A percentile compares a stretch with the other conserved stretches of the same genome.
These are phyloP conservation scores for Anguilla japonica DNA, from an alignment of 2,113 vertebrate genomes.

Conservation along the genomic window DNA sequence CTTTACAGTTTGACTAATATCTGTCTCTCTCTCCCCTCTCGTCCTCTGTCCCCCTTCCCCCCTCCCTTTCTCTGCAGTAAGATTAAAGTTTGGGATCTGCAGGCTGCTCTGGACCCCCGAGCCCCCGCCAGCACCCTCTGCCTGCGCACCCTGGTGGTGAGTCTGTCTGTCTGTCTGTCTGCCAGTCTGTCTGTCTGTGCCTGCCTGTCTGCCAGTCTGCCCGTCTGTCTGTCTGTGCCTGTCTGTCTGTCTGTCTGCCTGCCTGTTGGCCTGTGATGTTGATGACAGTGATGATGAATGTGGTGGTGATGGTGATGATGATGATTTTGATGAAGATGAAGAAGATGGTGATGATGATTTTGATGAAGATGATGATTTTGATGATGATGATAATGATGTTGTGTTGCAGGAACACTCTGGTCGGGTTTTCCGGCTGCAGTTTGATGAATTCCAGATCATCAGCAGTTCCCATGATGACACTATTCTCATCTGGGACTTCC, in stretches of 20 bases:
- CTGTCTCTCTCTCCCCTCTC: neutral
- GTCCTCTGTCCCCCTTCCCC: neutral
- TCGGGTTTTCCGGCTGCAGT: slow-evolving; percentile 96
- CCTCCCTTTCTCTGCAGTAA: slow-evolving; percentile 69
- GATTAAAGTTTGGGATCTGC: slow-evolving; percentile 98
- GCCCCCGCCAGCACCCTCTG: slow-evolving; percentile 96
- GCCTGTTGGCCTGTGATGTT: neutral
- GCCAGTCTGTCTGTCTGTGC: neutral
- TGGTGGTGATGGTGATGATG: neutral
- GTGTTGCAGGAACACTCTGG: slow-evolving; percentile 91
- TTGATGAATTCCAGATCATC: slow-evolving; percentile 99
- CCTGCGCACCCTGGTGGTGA: slow-evolving; percentile 95
- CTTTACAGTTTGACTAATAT: neutral
- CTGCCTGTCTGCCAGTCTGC: neutral
- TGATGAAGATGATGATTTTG: neutral
- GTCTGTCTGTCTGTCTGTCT: slow-evolving; percentile 50
- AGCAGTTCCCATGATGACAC: slow-evolving; percentile 99
- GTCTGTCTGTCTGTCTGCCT: neutral
- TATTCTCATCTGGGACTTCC: slow-evolving; percentile 99
- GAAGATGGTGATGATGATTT: neutral
- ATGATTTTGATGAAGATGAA: neutral
- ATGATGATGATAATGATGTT: neutral
- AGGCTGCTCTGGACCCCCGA: slow-evolving; percentile 94
- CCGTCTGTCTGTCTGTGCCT: neutral
- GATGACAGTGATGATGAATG: neutral